A percentile compares a stretch with the other conserved stretches of the same genome.
These are phyloP conservation scores for Pollenia labialis DNA, from an alignment of 2,888 invertebrate genomes.

Conservation along the genomic window DNA sequence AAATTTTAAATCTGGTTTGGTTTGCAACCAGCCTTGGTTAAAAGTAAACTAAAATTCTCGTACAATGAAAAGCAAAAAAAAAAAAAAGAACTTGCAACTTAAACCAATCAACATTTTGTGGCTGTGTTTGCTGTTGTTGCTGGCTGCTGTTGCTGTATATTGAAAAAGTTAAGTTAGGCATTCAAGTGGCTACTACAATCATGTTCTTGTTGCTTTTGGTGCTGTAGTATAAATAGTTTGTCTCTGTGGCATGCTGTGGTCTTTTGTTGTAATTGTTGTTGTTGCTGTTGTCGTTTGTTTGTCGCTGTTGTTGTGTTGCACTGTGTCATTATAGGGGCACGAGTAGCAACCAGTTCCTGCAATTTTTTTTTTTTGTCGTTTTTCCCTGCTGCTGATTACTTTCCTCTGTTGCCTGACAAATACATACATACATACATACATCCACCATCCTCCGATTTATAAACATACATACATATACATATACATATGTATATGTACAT, in stretches of 20 bases:
- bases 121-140: conserved; percentile 9
- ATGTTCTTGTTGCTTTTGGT: conserved; percentile 44
- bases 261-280: conserved; percentile 17
- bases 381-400: conserved; percentile 65
- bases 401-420: conserved; percentile 59
- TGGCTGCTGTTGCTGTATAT: conserved; percentile 19
- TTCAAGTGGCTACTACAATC: conserved; percentile 52
- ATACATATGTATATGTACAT: too few relatives aligned
- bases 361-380: conserved; percentile 20
- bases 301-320: conserved; percentile 43
- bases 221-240: conserved; percentile 50
- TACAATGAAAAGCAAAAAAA: conserved; percentile 9
- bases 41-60: conserved; percentile 62
- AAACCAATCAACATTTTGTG: conserved; percentile 64
- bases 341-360: conserved; percentile 64
- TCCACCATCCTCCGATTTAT: too few relatives aligned
- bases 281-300: conserved; percentile 33
- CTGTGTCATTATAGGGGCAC: conserved; percentile 69
- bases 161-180: conserved; percentile 42
- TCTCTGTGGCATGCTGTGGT: conserved; percentile 50
- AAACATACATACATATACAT: background rate
- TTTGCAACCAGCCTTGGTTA: conserved; percentile 64
- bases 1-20: conserved; percentile 43
- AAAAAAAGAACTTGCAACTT: conserved; percentile 28
- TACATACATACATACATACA: background rate